Conservation (phyloP, 2,888 invertebrate species). For the Hemicrepidius hirtus region DNA sequence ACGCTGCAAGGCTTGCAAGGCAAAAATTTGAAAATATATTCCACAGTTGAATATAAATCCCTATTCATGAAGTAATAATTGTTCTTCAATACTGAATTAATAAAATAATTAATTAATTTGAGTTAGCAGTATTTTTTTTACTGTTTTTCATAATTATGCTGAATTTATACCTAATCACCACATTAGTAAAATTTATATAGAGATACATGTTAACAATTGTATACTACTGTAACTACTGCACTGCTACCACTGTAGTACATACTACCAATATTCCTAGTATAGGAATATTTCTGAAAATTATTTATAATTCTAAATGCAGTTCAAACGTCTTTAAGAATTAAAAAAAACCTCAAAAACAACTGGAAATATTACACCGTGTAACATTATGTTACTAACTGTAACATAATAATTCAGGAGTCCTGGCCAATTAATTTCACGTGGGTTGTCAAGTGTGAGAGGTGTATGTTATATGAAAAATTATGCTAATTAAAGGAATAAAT, state of each 20-base stretch:
- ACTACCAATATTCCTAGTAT: neutral
- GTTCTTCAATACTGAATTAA: neutral
- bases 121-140: neutral
- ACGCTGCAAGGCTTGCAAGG: too few relatives aligned
- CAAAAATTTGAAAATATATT: too few relatives aligned
- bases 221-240: slow-evolving; percentile 14
- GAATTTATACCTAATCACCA: slow-evolving; percentile 20
- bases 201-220: slow-evolving; percentile 16
- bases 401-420: too few relatives aligned
- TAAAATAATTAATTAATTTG: neutral
- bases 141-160: neutral
- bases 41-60: too few relatives aligned
- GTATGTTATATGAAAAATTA: too few relatives aligned
- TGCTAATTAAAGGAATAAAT: too few relatives aligned
- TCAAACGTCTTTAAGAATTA: slow-evolving; percentile 22
- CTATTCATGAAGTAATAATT: too few relatives aligned
- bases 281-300: neutral
- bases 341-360: neutral
- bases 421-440: too few relatives aligned
- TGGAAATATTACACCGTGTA: neutral
- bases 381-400: too few relatives aligned
- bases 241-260: slow-evolving; percentile 10
- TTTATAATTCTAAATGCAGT: slow-evolving; percentile 7
- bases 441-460: too few relatives aligned
- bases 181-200: slow-evolving; percentile 4